Conservation (phyloP, 2,113 vertebrate genomes). For the Acinonyx jubatus region DNA sequence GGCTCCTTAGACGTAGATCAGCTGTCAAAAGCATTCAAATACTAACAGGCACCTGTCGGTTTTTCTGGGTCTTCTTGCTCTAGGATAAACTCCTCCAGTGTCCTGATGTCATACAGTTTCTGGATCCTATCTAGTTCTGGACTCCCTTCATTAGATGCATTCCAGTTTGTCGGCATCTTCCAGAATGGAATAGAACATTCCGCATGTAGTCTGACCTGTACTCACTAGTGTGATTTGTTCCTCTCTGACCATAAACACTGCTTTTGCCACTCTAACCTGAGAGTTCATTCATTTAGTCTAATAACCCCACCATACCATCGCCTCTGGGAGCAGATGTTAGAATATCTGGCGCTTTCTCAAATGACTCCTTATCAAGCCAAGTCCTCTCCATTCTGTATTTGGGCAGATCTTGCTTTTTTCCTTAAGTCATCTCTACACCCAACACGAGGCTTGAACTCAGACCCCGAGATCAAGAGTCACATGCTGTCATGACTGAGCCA, state of each 20-base stretch:
- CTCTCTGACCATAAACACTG: neutral
- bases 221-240: neutral
- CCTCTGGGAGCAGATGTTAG: neutral
- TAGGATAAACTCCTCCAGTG: neutral
- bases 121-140: neutral
- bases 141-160: neutral
- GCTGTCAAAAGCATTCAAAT: neutral
- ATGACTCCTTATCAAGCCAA: neutral
- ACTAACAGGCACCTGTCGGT: neutral
- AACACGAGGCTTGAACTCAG: neutral
- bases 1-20: neutral
- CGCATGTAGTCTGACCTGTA: neutral
- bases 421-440: neutral
- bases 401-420: neutral
- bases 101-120: neutral
- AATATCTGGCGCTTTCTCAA: neutral
- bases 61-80: neutral
- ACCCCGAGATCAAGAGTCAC: neutral
- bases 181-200: neutral
- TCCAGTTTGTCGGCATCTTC: neutral
- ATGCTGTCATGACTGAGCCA: neutral
- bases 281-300: neutral
- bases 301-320: neutral
- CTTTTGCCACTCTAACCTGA: neutral
- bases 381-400: neutral